Evolutionary conservation across 2,888 invertebrate species (phyloP).

Genomic region (Noctua fimbriata): DNA sequence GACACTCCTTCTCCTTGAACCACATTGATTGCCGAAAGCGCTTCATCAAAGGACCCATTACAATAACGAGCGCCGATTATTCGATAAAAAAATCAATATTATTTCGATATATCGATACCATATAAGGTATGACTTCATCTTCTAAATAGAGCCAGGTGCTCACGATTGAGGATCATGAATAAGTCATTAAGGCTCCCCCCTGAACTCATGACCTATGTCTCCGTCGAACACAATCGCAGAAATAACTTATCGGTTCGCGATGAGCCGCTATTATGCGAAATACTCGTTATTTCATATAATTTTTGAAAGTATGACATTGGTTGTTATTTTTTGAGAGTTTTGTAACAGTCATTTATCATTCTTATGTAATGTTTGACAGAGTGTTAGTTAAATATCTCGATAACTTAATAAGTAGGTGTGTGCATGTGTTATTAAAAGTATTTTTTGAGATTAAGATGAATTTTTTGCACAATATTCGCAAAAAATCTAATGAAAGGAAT

Average conservation of each 20-base stretch:
- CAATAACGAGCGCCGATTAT: conserved; percentile 59
- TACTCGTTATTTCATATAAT: conserved; percentile 61
- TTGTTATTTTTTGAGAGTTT: conserved; percentile 48
- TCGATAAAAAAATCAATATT: conserved; percentile 55
- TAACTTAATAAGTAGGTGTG: conserved; percentile 54
- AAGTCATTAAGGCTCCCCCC: conserved; percentile 82
- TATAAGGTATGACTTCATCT: conserved; percentile 62
- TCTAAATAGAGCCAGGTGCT: conserved; percentile 69
- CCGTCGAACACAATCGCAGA: conserved; percentile 73
- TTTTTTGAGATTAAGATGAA: not conserved
- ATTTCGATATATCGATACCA: conserved; percentile 60
- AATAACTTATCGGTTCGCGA: conserved; percentile 63
- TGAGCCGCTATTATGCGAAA: conserved; percentile 56
- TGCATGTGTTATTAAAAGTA: conserved; percentile 28
- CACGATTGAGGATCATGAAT: conserved; percentile 80
- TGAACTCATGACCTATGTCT: conserved; percentile 81
- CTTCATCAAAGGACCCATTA: conserved; percentile 63
- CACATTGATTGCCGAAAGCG: conserved; percentile 61
- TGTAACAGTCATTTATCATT: conserved; percentile 48
- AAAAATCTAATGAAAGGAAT: not conserved
- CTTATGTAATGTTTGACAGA: conserved; percentile 56
- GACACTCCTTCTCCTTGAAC: conserved; percentile 61
- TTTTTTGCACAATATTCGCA: conserved; percentile 25
- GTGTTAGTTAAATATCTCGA: conserved; percentile 51
- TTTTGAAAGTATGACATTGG: conserved; percentile 68